phyloP scores from a whole-genome alignment of 2,888 invertebrate species.

The Netelia inedita region DNA sequence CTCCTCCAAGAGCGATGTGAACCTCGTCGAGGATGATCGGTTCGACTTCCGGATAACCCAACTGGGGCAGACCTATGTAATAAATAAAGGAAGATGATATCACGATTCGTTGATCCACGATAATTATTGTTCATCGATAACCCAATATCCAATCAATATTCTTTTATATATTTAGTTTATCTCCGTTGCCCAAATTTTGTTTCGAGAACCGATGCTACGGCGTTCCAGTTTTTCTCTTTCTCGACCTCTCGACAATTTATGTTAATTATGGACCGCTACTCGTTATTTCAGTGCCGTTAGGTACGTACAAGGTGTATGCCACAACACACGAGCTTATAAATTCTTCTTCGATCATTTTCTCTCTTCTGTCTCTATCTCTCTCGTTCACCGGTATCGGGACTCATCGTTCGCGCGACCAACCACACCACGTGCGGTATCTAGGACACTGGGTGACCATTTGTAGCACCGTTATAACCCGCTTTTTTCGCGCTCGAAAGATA shows the following conservation, averaged over 20 bases:
- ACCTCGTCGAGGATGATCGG: slow-evolving; percentile 94
- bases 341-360: slow-evolving; percentile 47
- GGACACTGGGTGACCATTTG: slow-evolving; percentile 83
- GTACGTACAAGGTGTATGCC: slow-evolving; percentile 6
- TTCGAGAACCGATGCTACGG: background rate
- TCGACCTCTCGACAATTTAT: background rate
- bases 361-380: background rate
- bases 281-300: slow-evolving; percentile 49
- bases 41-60: slow-evolving; percentile 87
- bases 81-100: background rate
- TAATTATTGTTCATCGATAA: background rate
- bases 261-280: slow-evolving; percentile 8
- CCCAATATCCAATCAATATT: background rate
- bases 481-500: slow-evolving; percentile 69
- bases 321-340: slow-evolving; percentile 38
- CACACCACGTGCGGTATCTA: slow-evolving; percentile 77
- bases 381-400: slow-evolving; percentile 9
- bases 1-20: slow-evolving; percentile 91
- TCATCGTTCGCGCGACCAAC: slow-evolving; percentile 40
- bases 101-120: too few relatives aligned
- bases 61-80: slow-evolving; percentile 80
- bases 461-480: slow-evolving; percentile 83
- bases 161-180: too few relatives aligned
- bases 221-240: background rate
- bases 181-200: background rate